Conservation (phyloP, 2,797 vertebrate genomes). For the Lindbergichthys nudifrons region DNA sequence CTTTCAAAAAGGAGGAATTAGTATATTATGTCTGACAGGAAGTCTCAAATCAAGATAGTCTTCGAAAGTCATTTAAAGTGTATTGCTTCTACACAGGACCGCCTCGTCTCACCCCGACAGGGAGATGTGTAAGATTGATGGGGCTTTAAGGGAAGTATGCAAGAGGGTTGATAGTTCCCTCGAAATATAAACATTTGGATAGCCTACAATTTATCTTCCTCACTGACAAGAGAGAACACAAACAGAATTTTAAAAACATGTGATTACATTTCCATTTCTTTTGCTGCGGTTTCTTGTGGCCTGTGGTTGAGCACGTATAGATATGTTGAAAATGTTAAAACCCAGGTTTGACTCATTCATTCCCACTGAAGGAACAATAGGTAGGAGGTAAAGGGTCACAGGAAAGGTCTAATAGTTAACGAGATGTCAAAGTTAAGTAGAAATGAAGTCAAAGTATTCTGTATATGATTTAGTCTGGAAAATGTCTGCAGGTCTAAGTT, state of each 20-base stretch:
- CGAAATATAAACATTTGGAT: constrained; percentile 51
- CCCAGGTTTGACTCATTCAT: constrained; percentile 11
- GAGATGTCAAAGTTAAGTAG: neutral
- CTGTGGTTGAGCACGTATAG: neutral
- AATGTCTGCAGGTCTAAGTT: neutral
- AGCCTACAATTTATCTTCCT: constrained; percentile 41
- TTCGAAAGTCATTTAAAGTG: constrained; percentile 19
- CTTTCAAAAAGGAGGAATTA: neutral
- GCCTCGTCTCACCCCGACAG: constrained; percentile 8
- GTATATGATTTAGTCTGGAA: neutral
- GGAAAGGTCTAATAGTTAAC: neutral
- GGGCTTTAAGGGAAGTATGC: constrained; percentile 14
- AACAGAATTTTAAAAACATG: constrained; percentile 17
- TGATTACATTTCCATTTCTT: neutral
- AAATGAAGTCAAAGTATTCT: neutral
- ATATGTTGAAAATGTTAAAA: too few species aligned
- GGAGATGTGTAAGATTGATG: constrained; percentile 37
- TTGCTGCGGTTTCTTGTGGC: neutral
- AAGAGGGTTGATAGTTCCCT: constrained; percentile 18
- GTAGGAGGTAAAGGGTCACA: neutral
- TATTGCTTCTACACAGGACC: neutral
- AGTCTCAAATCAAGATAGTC: neutral
- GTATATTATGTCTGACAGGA: neutral
- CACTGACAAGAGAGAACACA: constrained; percentile 23
- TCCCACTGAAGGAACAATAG: neutral